These are phyloP conservation scores for Heliconius melpomene DNA, from an alignment of 1,140 invertebrate species.

Conservation along the genomic window DNA sequence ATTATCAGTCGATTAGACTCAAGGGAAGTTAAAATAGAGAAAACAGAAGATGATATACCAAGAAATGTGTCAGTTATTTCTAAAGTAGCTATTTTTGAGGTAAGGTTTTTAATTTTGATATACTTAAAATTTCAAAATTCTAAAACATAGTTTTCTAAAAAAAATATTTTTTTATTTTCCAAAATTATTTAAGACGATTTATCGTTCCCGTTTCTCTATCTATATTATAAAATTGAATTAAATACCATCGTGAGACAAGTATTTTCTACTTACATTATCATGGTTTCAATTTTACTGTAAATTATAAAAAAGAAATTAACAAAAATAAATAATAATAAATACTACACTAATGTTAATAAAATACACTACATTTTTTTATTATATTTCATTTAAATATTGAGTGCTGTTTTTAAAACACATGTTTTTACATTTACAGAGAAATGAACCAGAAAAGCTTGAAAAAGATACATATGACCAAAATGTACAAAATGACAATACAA, in stretches of 20 bases:
- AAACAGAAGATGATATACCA: conserved; percentile 51
- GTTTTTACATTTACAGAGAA: not conserved
- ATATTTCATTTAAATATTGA: not conserved
- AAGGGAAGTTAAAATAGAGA: conserved; percentile 40
- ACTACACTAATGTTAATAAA: too few relatives aligned
- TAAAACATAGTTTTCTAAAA: too few relatives aligned
- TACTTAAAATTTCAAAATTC: too few relatives aligned
- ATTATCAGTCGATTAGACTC: conserved; percentile 57
- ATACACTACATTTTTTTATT: too few relatives aligned
- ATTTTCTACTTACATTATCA: too few relatives aligned
- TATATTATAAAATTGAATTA: too few relatives aligned
- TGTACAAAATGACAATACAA: conserved; percentile 13
- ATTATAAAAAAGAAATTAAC: too few relatives aligned
- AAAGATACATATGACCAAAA: not conserved
- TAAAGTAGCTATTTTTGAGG: conserved; percentile 71
- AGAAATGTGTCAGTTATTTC: conserved; percentile 58
- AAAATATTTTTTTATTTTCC: too few relatives aligned
- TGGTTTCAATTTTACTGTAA: too few relatives aligned
- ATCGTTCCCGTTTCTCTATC: too few relatives aligned
- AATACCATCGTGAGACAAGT: too few relatives aligned
- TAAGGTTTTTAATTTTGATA: conserved; percentile 37
- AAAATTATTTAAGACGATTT: not conserved
- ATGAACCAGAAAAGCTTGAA: not conserved
- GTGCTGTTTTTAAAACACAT: not conserved
- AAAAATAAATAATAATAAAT: too few relatives aligned